Evolutionary conservation across 2,888 invertebrate genomes (phyloP).

Genomic region (Melitaea athalia): DNA sequence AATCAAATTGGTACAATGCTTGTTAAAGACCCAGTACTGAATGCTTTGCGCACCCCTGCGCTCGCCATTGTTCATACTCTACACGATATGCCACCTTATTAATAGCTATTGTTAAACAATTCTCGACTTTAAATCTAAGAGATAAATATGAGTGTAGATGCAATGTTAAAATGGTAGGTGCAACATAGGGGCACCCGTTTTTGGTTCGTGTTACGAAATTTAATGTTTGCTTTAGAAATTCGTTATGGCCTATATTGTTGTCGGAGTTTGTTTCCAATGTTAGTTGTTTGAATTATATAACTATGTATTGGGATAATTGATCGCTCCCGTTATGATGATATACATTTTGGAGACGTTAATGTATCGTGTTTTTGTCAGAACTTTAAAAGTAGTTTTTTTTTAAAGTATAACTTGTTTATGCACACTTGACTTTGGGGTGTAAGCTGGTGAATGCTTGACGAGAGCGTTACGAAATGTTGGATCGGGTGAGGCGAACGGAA

Average conservation of each 20-base stretch:
- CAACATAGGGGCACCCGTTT: conserved; percentile 68
- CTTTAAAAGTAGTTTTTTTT: background rate
- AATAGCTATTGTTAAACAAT: conserved; percentile 4
- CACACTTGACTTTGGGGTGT: no score
- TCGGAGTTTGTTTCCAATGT: conserved; percentile 42
- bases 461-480: no score
- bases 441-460: no score
- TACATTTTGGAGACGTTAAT: conserved; percentile 27
- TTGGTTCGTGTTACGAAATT: conserved; percentile 66
- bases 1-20: conserved; percentile 80
- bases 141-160: conserved; percentile 7
- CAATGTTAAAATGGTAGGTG: conserved; percentile 20
- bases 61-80: conserved; percentile 58
- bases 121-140: conserved; percentile 13
- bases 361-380: no score
- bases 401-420: no score
- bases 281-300: conserved; percentile 30
- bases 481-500: no score
- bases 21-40: conserved; percentile 80
- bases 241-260: conserved; percentile 74
- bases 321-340: conserved; percentile 35
- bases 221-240: conserved; percentile 81
- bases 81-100: conserved; percentile 36
- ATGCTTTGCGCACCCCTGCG: conserved; percentile 73
- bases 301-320: conserved; percentile 33